Conservation (phyloP, 2,888 invertebrate species). For the Phania funesta region DNA sequence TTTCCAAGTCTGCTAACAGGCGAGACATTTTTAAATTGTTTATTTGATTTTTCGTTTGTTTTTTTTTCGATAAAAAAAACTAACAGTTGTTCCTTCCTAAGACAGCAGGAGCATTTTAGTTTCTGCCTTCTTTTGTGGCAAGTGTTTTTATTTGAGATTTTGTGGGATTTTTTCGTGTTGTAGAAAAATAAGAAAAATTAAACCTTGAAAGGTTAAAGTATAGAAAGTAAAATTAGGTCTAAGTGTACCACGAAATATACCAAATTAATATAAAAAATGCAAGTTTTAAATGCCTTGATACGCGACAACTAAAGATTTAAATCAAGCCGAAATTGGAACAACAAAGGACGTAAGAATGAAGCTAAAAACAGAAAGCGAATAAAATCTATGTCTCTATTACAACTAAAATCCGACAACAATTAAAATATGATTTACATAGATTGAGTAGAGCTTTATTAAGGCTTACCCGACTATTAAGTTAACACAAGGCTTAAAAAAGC, state of each 20-base stretch:
- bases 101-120: constrained; percentile 15
- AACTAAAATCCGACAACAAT: too few species aligned
- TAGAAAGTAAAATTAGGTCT: constrained; percentile 45
- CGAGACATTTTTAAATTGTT: constrained; percentile 73
- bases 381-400: too few species aligned
- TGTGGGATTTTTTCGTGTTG: constrained; percentile 15
- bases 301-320: too few species aligned
- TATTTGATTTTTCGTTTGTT: constrained; percentile 42
- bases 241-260: neutral
- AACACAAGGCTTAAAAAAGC: too few species aligned
- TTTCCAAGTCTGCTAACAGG: constrained; percentile 76
- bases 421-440: too few species aligned
- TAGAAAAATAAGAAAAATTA: constrained; percentile 23
- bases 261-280: neutral
- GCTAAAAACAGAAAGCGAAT: too few species aligned
- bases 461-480: too few species aligned
- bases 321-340: too few species aligned
- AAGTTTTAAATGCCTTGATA: neutral
- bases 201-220: constrained; percentile 65
- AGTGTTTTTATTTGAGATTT: constrained; percentile 57
- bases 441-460: too few species aligned
- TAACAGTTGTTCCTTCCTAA: constrained; percentile 50
- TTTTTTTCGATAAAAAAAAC: constrained; percentile 36
- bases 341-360: too few species aligned
- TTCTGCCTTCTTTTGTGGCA: constrained; percentile 24